These are phyloP conservation scores for Rugalucina vietnamica DNA, from an alignment of 2,888 invertebrate species.

Conservation along the genomic window DNA sequence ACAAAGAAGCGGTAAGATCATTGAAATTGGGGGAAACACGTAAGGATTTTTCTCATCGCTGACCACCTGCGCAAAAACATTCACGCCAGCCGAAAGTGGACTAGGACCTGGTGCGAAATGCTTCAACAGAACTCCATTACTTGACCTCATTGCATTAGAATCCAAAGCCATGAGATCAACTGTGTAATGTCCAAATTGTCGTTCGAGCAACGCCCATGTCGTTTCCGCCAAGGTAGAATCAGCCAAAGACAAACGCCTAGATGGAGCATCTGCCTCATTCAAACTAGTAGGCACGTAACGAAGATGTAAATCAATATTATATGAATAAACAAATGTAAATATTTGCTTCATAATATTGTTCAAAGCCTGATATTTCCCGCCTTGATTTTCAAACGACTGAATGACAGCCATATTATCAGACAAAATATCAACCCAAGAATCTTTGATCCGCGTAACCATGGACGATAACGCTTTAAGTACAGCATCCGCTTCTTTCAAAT, in stretches of 20 bases:
- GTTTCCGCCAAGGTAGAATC: neutral
- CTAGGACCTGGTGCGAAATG: constrained; percentile 41
- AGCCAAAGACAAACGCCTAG: constrained; percentile 1
- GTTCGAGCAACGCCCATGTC: constrained; percentile 27
- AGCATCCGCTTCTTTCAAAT: constrained; percentile 38
- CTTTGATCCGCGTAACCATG: neutral
- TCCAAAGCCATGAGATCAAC: constrained; percentile 51
- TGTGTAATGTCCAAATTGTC: constrained; percentile 34
- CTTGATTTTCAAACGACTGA: constrained; percentile 32
- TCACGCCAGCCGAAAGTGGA: constrained; percentile 32
- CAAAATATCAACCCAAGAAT: constrained; percentile 28
- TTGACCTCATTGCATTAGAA: constrained; percentile 34
- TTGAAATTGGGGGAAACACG: constrained; percentile 36
- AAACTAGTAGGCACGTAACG: neutral
- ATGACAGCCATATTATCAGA: constrained; percentile 33
- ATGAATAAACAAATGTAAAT: neutral
- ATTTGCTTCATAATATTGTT: constrained; percentile 18
- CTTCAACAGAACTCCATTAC: constrained; percentile 6
- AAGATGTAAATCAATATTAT: constrained; percentile 13
- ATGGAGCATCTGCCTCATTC: constrained; percentile 18
- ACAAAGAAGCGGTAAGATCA: constrained; percentile 31
- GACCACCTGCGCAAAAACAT: constrained; percentile 43
- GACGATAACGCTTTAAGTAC: constrained; percentile 11
- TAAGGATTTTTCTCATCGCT: constrained; percentile 31
- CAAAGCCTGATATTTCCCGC: constrained; percentile 11